Base-by-base conservation (phyloP, 92 coral and sea anemone species). In the Pocillopora meandrina region DNA sequence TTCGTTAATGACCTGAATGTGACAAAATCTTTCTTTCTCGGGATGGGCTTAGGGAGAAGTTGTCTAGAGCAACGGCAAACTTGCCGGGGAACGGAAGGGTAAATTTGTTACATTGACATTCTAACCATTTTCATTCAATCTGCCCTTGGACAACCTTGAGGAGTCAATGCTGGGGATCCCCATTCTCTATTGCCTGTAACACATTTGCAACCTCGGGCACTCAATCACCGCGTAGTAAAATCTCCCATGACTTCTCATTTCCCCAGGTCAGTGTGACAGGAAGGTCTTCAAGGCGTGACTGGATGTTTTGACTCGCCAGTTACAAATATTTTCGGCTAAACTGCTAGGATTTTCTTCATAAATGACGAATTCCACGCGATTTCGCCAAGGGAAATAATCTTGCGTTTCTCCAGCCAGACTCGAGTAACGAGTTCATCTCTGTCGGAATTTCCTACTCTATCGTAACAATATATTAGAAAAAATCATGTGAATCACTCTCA, bases 151-250 rank as follows among this genome's bases (percentile, higher is more conserved):
- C 33, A 35, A 64, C 84, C 42, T 67, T 16, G 63, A n/a, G 68
- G 61, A 60, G 15, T 75, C 56, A 5, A 80, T 80, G 77, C 74
- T 81, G 86, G 64, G 65, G 49, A 81, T 12, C 19, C 90, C 90
- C 83, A 87, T 87, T 75, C 83, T 56, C 52, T 81, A 82, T 31
- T 74, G 49, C 71, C 65, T 87, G 47, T 35, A 87, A 72, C 86
- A 87, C 74, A 81, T 69, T 56, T 81, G 70, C 8, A 82, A 18
- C 15, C 57, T 81, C n/a, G 78, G 86, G 13, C 66, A 17, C 34
- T 87, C 75, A 19, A 23, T 67, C 42, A 81, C 13, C 5, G 21
- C 86, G 15, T 80, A 71, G 14, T 81, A 65, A 49, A 80, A 63
- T 72, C 82, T 82, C 1, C 83, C 86, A 14, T 62, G 65, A 56